phyloP scores from a whole-genome alignment of 2,797 vertebrate genomes.

The Tragelaphus oryx region DNA sequence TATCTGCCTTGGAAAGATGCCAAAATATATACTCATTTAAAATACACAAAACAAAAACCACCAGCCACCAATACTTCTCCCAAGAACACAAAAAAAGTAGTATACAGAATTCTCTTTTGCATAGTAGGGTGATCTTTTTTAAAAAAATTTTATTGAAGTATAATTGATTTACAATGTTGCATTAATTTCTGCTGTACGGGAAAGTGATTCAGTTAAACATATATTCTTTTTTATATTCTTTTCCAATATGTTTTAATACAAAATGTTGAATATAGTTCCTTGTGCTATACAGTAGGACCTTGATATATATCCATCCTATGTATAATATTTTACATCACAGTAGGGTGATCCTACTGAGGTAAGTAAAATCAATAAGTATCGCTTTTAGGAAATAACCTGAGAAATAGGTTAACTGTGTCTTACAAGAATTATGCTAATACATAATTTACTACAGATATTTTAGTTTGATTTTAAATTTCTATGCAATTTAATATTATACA shows the following conservation, averaged over 20 bases:
- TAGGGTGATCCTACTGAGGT: not conserved
- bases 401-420: not conserved
- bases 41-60: constrained; percentile 40
- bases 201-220: not conserved
- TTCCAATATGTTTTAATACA: not conserved
- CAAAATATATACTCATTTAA: constrained; percentile 46
- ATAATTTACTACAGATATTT: not conserved
- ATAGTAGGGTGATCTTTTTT: not conserved
- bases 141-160: not conserved
- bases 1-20: constrained; percentile 52
- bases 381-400: not conserved
- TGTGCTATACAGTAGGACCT: not conserved
- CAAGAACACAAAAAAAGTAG: not conserved
- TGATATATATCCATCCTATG: not conserved
- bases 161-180: not conserved
- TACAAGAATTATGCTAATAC: not conserved
- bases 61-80: not conserved
- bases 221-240: not conserved
- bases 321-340: not conserved
- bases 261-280: not conserved
- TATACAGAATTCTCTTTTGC: not conserved
- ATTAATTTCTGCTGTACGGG: not conserved
- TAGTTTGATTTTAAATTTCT: constrained; percentile 35
- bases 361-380: constrained; percentile 16
- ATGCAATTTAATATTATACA: constrained; percentile 1